Base-by-base conservation (phyloP, 2,888 invertebrate species). In the Peribatodes rhomboidaria region DNA sequence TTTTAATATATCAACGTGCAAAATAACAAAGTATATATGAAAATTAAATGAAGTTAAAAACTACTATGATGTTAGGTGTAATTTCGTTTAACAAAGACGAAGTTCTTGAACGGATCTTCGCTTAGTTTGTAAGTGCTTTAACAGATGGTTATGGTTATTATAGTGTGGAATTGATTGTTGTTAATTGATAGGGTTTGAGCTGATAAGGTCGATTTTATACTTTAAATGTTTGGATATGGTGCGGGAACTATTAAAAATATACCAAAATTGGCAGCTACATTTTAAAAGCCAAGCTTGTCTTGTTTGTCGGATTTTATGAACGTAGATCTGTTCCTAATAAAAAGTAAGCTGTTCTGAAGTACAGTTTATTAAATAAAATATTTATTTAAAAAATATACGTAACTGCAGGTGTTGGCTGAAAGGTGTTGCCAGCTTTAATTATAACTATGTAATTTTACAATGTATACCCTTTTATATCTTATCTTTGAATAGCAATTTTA, bases 51-150 rank as follows among this genome's bases (percentile, higher is more conserved):
- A 90, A 87, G 87, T 91, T 89, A 82, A 83, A 74, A 89, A 88
- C 89, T 90, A 71, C 85, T 81, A 89, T 27, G 89, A 87, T 71
- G 73, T 85, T 89, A 90, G 90, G 90, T 84, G 84, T 89, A 88
- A 83, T 85, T 85, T 84, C 81, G 88, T 89, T 87, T 81, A 81
- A 84, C 63, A 70, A 76, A 71, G 72, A 68, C 62, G 71, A 60
- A 59, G 70, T 71, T 75, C 73, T 71, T 68, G 10, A 68, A 83
- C 82, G 80, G 81, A 82, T 84, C 83, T 79, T 84, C 78, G 58
- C 75, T 76, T 81, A 82, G 74, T 77, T 77, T 72, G 73, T 73
- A 76, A 77, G 73, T 62, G 74, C 72, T 74, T 72, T 56, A 65
- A 61, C 56, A 53, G 69, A 67, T 55, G 68, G 71, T 67, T 69